A percentile compares a stretch with the other conserved stretches of the same genome.
Conservation (phyloP, 2,888 invertebrate species). For the Thysanoteuthis rhombus region DNA sequence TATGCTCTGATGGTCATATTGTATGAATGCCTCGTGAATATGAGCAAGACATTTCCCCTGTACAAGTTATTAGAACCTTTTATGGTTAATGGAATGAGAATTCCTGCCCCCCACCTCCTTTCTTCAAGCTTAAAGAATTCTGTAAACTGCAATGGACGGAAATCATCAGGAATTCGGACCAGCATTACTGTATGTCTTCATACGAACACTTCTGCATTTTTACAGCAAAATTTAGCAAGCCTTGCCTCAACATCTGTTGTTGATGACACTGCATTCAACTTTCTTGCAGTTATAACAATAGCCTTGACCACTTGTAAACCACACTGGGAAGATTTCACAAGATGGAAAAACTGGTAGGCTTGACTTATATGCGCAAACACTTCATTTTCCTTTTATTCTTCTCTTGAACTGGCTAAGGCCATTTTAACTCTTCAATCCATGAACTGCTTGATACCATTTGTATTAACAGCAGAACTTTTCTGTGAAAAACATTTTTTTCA, state of each 20-base stretch:
- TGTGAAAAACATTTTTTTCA: too few relatives aligned
- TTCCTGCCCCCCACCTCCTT: background rate
- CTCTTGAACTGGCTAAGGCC: background rate
- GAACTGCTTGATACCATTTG: too few relatives aligned
- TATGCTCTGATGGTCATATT: background rate
- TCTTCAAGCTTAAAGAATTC: too few relatives aligned
- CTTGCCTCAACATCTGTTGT: background rate
- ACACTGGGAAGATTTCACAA: background rate
- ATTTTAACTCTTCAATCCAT: too few relatives aligned
- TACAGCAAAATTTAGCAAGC: background rate
- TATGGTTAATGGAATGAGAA: background rate
- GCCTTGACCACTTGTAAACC: background rate
- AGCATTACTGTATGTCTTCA: background rate
- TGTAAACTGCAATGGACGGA: background rate
- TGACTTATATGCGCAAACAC: background rate
- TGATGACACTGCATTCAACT: background rate
- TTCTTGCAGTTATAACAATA: background rate
- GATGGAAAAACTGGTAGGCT: background rate
- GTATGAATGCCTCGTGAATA: background rate
- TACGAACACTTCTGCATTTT: background rate
- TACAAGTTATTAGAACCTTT: background rate
- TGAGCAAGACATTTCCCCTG: background rate
- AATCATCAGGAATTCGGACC: background rate
- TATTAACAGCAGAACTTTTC: too few relatives aligned
- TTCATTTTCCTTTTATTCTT: background rate